These are phyloP conservation scores for Speoplatyrhinus poulsoni DNA, from an alignment of 2,113 vertebrate species.

Conservation along the genomic window DNA sequence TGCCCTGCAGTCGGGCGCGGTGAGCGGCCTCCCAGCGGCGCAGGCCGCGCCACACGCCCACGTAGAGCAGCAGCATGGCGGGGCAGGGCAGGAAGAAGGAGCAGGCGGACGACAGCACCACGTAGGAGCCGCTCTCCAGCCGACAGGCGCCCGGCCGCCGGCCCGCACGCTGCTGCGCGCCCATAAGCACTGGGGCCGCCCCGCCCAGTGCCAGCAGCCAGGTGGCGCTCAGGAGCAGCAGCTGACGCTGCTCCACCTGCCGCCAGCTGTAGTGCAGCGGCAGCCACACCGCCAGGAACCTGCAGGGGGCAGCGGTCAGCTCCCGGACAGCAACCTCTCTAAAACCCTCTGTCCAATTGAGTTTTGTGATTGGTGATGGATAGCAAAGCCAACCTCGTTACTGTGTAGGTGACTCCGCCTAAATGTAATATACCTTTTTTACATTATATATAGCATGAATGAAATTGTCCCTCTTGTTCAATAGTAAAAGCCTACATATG, in stretches of 20 bases:
- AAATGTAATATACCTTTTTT: too few relatives aligned
- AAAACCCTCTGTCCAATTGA: too few relatives aligned
- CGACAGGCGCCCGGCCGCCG: constrained; percentile 85
- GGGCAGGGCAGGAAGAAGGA: constrained; percentile 97
- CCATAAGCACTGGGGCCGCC: constrained; percentile 89
- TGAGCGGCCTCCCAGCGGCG: constrained; percentile 84
- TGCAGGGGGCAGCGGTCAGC: constrained; percentile 48
- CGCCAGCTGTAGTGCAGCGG: constrained; percentile 87
- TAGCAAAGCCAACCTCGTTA: too few relatives aligned
- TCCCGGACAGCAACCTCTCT: too few relatives aligned
- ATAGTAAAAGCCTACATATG: not conserved
- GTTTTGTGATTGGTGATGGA: too few relatives aligned
- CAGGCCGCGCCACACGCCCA: constrained; percentile 86
- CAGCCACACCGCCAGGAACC: constrained; percentile 90
- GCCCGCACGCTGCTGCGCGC: constrained; percentile 84
- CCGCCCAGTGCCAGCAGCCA: constrained; percentile 92
- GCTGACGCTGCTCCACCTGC: constrained; percentile 84
- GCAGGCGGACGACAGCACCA: constrained; percentile 91
- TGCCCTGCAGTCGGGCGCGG: constrained; percentile 80
- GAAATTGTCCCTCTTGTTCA: not conserved
- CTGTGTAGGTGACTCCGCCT: too few relatives aligned
- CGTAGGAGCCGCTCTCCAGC: constrained; percentile 89
- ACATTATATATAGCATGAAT: too few relatives aligned
- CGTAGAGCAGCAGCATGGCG: constrained; percentile 91
- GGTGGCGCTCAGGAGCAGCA: constrained; percentile 86